A percentile compares a stretch with the other conserved stretches of the same genome.
phyloP scores from a whole-genome alignment of 1,140 invertebrate genomes.

The Drosophila hydei region DNA sequence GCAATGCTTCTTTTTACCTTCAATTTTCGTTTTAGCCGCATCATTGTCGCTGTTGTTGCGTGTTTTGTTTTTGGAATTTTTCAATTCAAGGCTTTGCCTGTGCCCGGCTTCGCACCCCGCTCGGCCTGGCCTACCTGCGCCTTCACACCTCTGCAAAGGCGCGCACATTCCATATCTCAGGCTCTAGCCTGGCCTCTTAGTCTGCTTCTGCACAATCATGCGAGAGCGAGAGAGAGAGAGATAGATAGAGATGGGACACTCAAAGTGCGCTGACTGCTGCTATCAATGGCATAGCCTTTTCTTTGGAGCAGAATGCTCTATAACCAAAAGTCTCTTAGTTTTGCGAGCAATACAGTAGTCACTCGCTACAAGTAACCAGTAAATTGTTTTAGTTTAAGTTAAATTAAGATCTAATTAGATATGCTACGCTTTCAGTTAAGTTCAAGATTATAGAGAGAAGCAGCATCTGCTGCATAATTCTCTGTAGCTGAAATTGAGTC shows the following conservation, averaged over 20 bases:
- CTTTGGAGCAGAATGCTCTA: neutral
- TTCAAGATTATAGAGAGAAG: no score
- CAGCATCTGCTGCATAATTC: no score
- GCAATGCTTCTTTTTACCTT: slow-evolving; percentile 17
- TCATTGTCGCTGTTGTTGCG: slow-evolving; percentile 60
- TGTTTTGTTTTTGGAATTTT: slow-evolving; percentile 61
- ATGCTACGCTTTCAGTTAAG: no score
- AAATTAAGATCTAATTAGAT: no score
- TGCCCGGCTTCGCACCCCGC: slow-evolving; percentile 3
- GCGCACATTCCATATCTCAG: slow-evolving; percentile 18
- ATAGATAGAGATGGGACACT: slow-evolving; percentile 5
- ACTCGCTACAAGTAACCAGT: no score
- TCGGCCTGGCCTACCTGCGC: slow-evolving; percentile 7
- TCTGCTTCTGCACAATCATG: slow-evolving; percentile 47
- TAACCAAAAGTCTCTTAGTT: neutral
- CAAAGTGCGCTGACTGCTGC: slow-evolving; percentile 41
- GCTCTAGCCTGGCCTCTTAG: neutral
- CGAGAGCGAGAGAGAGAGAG: neutral
- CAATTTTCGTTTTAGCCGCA: slow-evolving; percentile 64
- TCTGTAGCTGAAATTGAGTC: no score
- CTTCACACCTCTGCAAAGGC: slow-evolving; percentile 58
- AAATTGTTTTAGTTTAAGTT: no score
- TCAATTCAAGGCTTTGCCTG: slow-evolving; percentile 70
- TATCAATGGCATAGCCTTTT: slow-evolving; percentile 69
- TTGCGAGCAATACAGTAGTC: neutral